These are phyloP conservation scores for Dicyrtomina minuta DNA, from an alignment of 2,888 invertebrate species.

Conservation along the genomic window DNA sequence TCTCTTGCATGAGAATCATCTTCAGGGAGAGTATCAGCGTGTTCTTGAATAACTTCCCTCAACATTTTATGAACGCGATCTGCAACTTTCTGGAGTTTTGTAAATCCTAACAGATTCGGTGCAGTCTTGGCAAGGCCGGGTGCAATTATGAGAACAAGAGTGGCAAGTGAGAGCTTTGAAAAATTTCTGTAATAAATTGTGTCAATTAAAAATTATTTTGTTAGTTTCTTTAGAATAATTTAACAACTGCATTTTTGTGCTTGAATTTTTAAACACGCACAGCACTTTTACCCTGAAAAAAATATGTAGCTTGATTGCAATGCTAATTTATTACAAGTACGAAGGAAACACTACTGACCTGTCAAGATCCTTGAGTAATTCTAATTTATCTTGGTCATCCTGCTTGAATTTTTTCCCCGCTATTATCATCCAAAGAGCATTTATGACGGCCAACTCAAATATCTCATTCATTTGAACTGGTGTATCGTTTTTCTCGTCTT, in stretches of 20 bases:
- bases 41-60: slow-evolving; percentile 6
- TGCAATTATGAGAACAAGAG: neutral
- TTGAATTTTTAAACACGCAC: no score
- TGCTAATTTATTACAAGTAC: no score
- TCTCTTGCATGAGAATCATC: slow-evolving; percentile 29
- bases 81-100: neutral
- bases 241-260: no score
- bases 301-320: no score
- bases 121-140: slow-evolving; percentile 1
- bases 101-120: slow-evolving; percentile 10
- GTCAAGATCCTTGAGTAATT: neutral
- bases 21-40: slow-evolving; percentile 10
- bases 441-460: neutral
- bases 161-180: neutral
- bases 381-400: neutral
- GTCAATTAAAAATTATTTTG: no score
- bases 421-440: neutral
- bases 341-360: no score
- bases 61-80: slow-evolving; percentile 15
- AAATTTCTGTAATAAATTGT: no score
- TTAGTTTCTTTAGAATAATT: no score
- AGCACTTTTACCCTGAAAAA: no score
- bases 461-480: neutral
- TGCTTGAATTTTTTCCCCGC: slow-evolving; percentile 4
- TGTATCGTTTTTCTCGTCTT: neutral